Conservation (phyloP, 2,797 vertebrate species). For the Lithobates sylvaticus region DNA sequence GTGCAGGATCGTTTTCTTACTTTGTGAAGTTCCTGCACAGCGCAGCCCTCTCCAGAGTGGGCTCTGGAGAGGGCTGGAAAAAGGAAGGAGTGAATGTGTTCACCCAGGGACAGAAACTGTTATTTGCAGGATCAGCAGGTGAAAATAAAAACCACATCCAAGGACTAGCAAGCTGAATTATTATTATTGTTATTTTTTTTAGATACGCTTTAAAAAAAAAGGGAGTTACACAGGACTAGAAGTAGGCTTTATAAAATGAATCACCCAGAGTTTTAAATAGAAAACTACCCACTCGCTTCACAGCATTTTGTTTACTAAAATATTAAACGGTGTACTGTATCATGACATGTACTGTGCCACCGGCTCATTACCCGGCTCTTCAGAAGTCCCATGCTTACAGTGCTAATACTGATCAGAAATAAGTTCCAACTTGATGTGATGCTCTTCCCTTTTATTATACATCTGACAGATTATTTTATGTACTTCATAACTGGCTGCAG, state of each 20-base stretch:
- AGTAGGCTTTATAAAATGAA: not conserved
- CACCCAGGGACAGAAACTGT: too few species aligned
- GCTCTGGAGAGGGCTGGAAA: too few species aligned
- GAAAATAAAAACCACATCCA: too few species aligned
- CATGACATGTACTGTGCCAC: not conserved
- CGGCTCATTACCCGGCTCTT: not conserved
- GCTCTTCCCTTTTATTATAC: not conserved
- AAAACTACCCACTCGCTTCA: not conserved
- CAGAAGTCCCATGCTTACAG: not conserved
- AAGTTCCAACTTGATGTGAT: not conserved
- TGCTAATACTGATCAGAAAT: not conserved
- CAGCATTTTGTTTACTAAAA: not conserved
- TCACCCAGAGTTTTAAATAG: not conserved
- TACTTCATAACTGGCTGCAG: slow-evolving; percentile 8
- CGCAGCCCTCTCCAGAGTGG: too few species aligned
- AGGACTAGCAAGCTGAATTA: too few species aligned
- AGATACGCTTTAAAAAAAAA: too few species aligned
- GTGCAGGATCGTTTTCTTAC: too few species aligned
- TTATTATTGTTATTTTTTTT: too few species aligned
- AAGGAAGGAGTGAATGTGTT: too few species aligned
- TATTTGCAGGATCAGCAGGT: too few species aligned
- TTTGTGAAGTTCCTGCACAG: too few species aligned
- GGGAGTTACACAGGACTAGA: too few species aligned
- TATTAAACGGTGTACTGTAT: not conserved
- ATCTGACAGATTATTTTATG: slow-evolving; percentile 12